phyloP scores from a whole-genome alignment of 1,140 invertebrate genomes.

The Tetragonula clypearis region DNA sequence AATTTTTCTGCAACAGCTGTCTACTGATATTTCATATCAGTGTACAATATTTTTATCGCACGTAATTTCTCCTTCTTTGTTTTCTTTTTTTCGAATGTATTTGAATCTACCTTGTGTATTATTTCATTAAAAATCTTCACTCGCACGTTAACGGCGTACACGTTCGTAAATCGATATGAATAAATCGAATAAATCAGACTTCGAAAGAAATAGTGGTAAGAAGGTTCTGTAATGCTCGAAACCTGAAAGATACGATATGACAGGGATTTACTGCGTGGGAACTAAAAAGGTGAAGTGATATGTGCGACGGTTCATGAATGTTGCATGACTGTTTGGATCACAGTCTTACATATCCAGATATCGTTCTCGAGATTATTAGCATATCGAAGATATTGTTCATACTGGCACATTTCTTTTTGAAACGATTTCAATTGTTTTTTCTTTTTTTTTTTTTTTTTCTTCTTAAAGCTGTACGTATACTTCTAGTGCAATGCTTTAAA shows the following conservation, averaged over 20 bases:
- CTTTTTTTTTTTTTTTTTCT: neutral
- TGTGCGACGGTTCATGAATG: constrained; percentile 69
- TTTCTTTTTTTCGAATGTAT: too few species aligned
- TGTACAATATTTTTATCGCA: too few species aligned
- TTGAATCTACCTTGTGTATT: too few species aligned
- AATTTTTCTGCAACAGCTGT: too few species aligned
- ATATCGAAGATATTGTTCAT: constrained; percentile 72
- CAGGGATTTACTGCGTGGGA: constrained; percentile 68
- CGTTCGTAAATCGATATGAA: constrained; percentile 18
- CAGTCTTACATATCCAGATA: constrained; percentile 61
- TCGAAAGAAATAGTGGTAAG: constrained; percentile 4
- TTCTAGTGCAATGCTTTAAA: neutral
- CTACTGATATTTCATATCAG: too few species aligned
- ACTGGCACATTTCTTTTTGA: constrained; percentile 27
- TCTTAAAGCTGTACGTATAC: neutral
- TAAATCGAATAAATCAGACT: constrained; percentile 38
- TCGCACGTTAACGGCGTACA: too few species aligned
- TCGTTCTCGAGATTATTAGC: constrained; percentile 52
- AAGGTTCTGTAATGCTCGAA: constrained; percentile 33
- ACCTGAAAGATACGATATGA: constrained; percentile 57
- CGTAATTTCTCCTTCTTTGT: too few species aligned
- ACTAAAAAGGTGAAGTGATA: constrained; percentile 59
- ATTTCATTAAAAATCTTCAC: too few species aligned
- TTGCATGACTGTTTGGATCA: constrained; percentile 72
- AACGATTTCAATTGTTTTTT: neutral